Conservation (phyloP, 2,113 vertebrate genomes). For the Formicarius rufipectus region DNA sequence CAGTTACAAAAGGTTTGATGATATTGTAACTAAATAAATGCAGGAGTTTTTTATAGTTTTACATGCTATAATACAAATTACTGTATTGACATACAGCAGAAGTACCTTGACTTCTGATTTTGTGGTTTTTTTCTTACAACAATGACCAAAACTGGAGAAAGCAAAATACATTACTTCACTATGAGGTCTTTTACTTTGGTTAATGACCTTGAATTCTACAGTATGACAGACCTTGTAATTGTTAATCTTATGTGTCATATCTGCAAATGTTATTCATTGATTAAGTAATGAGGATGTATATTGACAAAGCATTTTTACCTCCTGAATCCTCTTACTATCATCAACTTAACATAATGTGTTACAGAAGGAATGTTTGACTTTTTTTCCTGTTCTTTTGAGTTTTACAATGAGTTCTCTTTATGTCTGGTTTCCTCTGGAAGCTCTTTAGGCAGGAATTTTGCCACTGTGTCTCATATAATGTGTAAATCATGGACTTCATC, state of each 20-base stretch:
- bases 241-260: neutral
- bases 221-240: neutral
- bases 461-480: neutral
- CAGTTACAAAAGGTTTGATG: neutral
- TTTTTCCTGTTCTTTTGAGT: neutral
- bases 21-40: neutral
- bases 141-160: neutral
- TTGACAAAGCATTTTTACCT: neutral
- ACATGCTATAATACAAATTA: neutral
- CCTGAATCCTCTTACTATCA: neutral
- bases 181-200: neutral
- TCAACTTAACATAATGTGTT: neutral
- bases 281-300: neutral
- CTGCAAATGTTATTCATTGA: neutral
- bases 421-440: neutral
- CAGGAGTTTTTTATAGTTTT: neutral
- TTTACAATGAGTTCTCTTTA: neutral
- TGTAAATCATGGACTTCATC: neutral
- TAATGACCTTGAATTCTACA: neutral
- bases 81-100: neutral
- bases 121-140: neutral
- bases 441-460: neutral
- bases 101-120: neutral
- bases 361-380: neutral
- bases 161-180: neutral